Percentiles rank a stretch among this genome's conserved stretches.
These are phyloP conservation scores for Tetranychus cinnabarinus DNA, from an alignment of 1,140 invertebrate genomes.

Conservation along the genomic window DNA sequence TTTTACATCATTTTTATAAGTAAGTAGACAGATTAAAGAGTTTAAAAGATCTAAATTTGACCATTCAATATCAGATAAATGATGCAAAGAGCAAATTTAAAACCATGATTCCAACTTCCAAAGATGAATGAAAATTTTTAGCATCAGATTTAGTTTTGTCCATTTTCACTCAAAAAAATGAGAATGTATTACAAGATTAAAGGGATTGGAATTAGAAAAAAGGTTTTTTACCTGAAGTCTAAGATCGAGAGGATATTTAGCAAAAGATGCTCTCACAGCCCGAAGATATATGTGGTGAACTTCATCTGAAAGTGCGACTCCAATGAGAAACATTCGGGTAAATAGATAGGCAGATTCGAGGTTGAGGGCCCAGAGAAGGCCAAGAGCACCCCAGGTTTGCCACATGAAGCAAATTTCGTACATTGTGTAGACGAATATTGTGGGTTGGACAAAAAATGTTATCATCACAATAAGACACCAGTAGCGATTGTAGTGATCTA, in stretches of 20 bases:
- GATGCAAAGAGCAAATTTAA: too few relatives aligned
- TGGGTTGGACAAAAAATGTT: conserved; percentile 1
- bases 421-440: conserved; percentile 1
- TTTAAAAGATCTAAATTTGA: too few relatives aligned
- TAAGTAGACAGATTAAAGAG: too few relatives aligned
- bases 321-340: conserved; percentile 3
- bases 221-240: not conserved
- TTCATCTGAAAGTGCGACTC: conserved; percentile 3
- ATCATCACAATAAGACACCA: conserved; percentile 4
- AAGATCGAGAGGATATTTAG: not conserved
- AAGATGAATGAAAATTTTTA: too few relatives aligned
- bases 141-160: too few relatives aligned
- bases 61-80: too few relatives aligned
- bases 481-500: conserved; percentile 5
- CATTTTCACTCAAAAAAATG: too few relatives aligned
- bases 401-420: conserved; percentile 17
- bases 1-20: too few relatives aligned
- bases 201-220: too few relatives aligned
- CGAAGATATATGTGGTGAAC: not conserved
- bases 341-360: conserved; percentile 7
- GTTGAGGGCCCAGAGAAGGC: conserved; percentile 1
- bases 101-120: too few relatives aligned
- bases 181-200: too few relatives aligned
- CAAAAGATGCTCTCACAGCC: not conserved
- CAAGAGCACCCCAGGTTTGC: not conserved